Percentiles rank a stretch among this genome's conserved stretches.
phyloP scores from a whole-genome alignment of 2,113 vertebrate genomes.

The Alligator sinensis region DNA sequence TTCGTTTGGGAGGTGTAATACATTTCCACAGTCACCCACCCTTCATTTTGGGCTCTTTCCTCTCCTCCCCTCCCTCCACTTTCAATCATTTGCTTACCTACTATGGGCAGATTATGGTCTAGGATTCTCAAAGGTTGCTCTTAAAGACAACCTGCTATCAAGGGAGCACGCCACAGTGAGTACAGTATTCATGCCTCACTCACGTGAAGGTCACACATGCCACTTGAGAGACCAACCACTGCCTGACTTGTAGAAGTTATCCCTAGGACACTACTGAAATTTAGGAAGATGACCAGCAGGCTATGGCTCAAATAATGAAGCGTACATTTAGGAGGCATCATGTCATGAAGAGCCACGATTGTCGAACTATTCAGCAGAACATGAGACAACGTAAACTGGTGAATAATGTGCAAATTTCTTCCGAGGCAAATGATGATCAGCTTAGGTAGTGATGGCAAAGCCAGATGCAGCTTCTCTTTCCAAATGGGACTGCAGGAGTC shows the following conservation, averaged over 20 bases:
- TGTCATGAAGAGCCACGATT: background rate
- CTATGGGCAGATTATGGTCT: slow-evolving; percentile 18
- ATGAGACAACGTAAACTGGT: slow-evolving; percentile 14
- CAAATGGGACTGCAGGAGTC: background rate
- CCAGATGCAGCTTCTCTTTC: background rate
- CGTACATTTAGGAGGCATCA: background rate
- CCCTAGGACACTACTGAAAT: background rate
- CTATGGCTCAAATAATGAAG: background rate
- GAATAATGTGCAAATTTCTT: background rate
- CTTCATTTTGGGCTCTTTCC: background rate
- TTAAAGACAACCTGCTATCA: slow-evolving; percentile 58
- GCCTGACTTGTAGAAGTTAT: background rate
- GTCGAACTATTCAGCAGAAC: background rate
- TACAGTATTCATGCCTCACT: slow-evolving; percentile 25
- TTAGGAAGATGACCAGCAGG: background rate
- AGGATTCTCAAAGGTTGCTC: slow-evolving; percentile 44
- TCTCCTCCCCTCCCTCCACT: background rate
- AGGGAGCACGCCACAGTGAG: slow-evolving; percentile 40
- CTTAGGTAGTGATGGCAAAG: slow-evolving; percentile 27
- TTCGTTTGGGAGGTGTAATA: background rate
- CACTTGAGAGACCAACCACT: background rate
- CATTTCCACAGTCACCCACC: background rate
- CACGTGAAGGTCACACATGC: background rate
- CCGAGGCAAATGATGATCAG: slow-evolving; percentile 17
- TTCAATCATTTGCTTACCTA: background rate